These are phyloP conservation scores for Notothenia coriiceps DNA, from an alignment of 2,113 vertebrate genomes.

Conservation along the genomic window DNA sequence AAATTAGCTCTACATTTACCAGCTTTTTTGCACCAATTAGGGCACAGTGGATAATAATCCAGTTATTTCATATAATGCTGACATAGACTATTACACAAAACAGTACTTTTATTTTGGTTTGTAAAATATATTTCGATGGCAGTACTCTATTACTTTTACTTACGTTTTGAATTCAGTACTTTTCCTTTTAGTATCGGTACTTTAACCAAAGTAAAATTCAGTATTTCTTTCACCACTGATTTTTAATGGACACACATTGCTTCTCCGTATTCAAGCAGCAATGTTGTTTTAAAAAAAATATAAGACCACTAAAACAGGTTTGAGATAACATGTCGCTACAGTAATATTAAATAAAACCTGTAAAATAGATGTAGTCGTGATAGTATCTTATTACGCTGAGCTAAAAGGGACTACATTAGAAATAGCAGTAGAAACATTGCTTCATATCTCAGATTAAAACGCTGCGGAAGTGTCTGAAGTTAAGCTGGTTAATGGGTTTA, in stretches of 20 bases:
- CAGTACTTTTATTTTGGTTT: no score
- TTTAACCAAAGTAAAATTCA: no score
- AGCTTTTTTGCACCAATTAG: no score
- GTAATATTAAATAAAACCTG: constrained; percentile 3
- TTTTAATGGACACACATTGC: constrained; percentile 1
- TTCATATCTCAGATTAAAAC: constrained; percentile 54
- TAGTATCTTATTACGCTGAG: background rate
- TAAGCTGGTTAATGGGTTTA: constrained; percentile 69
- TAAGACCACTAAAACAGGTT: constrained; percentile 7
- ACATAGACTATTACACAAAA: no score
- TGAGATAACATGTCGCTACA: background rate
- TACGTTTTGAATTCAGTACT: no score
- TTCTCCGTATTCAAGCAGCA: constrained; percentile 25
- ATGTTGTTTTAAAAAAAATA: background rate
- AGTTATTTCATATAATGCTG: no score
- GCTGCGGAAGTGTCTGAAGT: constrained; percentile 40
- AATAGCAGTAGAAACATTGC: constrained; percentile 34
- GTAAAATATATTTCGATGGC: no score
- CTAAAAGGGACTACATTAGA: constrained; percentile 19
- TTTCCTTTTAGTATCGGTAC: no score
- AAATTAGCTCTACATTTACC: no score
- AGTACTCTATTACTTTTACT: no score
- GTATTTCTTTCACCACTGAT: background rate
- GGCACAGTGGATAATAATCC: no score
- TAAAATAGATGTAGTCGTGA: background rate